Percentiles rank a stretch among this genome's conserved stretches.
Evolutionary conservation across 1,140 invertebrate species (phyloP).

Genomic region (Drosophila obscura): DNA sequence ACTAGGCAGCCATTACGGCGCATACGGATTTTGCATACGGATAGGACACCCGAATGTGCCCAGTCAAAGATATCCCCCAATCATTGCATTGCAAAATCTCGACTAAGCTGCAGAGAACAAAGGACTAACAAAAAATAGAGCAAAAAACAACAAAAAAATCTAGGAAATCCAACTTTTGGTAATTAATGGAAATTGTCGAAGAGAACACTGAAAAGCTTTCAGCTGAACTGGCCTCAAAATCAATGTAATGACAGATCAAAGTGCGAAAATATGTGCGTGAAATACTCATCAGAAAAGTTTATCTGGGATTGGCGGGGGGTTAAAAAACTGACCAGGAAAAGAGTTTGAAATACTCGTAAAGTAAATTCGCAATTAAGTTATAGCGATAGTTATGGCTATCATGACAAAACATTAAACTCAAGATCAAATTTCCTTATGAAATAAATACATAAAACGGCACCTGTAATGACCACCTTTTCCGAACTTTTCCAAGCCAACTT

Average conservation of each 20-base stretch:
- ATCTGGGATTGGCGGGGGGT: no score
- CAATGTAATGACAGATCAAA: conserved; percentile 13
- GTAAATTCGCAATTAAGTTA: no score
- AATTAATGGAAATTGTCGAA: conserved; percentile 22
- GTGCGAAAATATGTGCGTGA: background rate
- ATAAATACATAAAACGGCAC: conserved; percentile 4
- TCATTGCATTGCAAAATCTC: background rate
- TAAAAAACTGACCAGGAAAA: background rate
- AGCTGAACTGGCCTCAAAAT: conserved; percentile 4
- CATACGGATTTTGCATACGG: conserved; percentile 49
- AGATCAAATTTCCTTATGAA: background rate
- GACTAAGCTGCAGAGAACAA: background rate
- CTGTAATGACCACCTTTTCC: conserved; percentile 9
- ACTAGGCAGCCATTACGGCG: conserved; percentile 42
- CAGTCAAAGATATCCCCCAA: conserved; percentile 35
- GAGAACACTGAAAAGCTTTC: conserved; percentile 38
- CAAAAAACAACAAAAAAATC: conserved; percentile 11
- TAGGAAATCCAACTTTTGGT: conserved; percentile 7
- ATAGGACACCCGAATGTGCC: conserved; percentile 14
- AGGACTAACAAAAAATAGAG: conserved; percentile 6
- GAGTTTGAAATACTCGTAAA: no score
- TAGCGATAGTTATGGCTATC: no score
- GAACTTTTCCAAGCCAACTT: conserved; percentile 27
- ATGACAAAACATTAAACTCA: no score
- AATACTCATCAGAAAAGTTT: background rate